Percentiles rank a stretch among this genome's conserved stretches.
These are phyloP conservation scores for Psittacula cyanocephala DNA, from an alignment of 2,113 vertebrate species.

Conservation along the genomic window DNA sequence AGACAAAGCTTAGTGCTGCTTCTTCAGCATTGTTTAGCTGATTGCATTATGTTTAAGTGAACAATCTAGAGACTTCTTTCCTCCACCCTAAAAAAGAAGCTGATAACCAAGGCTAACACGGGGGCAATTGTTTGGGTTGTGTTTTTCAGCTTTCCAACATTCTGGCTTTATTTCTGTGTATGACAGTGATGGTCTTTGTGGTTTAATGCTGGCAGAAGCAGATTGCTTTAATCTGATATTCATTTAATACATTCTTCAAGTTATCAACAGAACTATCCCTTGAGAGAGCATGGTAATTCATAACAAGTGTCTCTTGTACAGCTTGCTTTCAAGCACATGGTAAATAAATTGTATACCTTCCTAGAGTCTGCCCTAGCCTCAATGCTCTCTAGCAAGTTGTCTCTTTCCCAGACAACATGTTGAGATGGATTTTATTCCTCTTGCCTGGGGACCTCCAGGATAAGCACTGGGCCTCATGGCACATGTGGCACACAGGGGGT, in stretches of 20 bases:
- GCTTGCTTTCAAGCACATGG: not conserved
- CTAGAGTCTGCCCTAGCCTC: not conserved
- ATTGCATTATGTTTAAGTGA: not conserved
- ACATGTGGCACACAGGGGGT: not conserved
- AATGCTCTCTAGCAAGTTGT: not conserved
- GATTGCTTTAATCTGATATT: slow-evolving; percentile 37
- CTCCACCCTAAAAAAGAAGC: not conserved
- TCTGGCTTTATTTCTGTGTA: not conserved
- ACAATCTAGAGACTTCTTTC: not conserved
- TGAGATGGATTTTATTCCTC: not conserved
- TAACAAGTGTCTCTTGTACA: slow-evolving; percentile 27
- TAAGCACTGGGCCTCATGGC: not conserved
- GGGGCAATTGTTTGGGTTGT: not conserved
- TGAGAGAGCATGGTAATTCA: slow-evolving; percentile 22
- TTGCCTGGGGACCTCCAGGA: not conserved
- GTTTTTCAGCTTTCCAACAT: not conserved
- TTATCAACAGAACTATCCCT: slow-evolving; percentile 36
- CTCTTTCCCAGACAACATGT: not conserved
- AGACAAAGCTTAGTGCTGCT: slow-evolving; percentile 1
- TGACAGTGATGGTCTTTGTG: not conserved
- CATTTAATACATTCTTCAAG: slow-evolving; percentile 23
- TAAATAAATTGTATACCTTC: not conserved
- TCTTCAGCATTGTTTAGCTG: not conserved
- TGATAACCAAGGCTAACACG: not conserved
- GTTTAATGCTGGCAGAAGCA: slow-evolving; percentile 8